Evolutionary conservation across 2,797 vertebrate species (phyloP).

Genomic region (Aeoliscus strigatus): DNA sequence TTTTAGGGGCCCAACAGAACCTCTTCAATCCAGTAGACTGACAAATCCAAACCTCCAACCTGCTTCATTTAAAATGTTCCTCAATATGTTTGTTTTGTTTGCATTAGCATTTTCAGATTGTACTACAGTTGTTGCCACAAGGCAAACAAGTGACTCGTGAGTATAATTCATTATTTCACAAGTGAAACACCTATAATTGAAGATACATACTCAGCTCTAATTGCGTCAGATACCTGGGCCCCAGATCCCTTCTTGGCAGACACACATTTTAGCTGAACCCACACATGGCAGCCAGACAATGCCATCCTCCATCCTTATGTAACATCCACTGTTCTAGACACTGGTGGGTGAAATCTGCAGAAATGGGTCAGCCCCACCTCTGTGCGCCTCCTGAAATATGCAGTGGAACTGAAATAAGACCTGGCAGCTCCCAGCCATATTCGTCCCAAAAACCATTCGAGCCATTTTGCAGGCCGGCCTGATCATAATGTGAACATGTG

Average conservation of each 20-base stretch:
- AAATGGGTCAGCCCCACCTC: conserved; percentile 64
- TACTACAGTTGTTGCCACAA: no score
- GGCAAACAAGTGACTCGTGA: no score
- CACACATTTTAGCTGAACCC: conserved; percentile 11
- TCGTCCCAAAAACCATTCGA: conserved; percentile 56
- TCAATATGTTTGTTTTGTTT: no score
- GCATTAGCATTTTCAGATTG: no score
- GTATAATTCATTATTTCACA: no score
- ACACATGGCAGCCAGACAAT: conserved; percentile 17
- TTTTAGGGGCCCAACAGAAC: no score
- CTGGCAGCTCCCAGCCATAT: conserved; percentile 56
- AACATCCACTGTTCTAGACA: conserved; percentile 23
- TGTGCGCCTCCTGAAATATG: conserved; percentile 63
- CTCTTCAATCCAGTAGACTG: no score
- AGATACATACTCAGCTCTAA: no score
- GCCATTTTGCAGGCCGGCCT: conserved; percentile 53
- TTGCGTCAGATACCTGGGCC: conserved; percentile 2
- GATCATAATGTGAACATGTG: conserved; percentile 59
- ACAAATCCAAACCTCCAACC: background rate
- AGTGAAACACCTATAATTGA: background rate
- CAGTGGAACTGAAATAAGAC: conserved; percentile 61
- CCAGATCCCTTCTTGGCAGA: conserved; percentile 1
- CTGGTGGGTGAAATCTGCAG: conserved; percentile 35
- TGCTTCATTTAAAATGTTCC: no score
- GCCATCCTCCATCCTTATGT: conserved; percentile 12